Base-by-base conservation (phyloP, 2,113 vertebrate species). In the Caracal caracal region DNA sequence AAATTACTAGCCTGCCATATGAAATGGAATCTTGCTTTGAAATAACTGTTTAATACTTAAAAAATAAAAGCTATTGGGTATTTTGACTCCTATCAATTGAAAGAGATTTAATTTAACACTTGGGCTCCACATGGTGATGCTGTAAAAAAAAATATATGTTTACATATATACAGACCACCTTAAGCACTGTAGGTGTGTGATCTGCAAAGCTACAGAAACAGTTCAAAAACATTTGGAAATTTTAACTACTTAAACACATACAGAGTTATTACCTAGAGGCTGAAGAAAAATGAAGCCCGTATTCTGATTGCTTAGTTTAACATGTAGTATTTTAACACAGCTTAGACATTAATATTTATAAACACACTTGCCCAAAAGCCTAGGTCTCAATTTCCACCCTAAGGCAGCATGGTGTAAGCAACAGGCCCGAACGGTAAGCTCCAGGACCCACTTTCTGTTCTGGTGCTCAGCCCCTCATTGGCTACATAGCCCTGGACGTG, bases 181-280 rank as follows among this genome's bases (percentile, higher is more conserved):
- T 30, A 43, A 35, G 51, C 76, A 49, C 53, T 6, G 26, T 12
- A 84, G 33, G 84, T 43, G 35, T 3, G 0, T 40, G 47, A 70
- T 79, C n/a, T 84, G 40, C 63, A 82, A 91, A 66, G 79, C 68
- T 61, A 40, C 11, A 88, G 37, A 88, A 89, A 87, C 30, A 63
- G 63, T 68, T 89, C 47, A 83, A 40, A 35, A 93, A n/a, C 43
- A 35, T 37, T 11, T 19, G 5, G 82, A 78, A 73, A 82, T 26
- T 88, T 30, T 61, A 68, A 28, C 68, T 68, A 78, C 33, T 88
- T 43, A 71, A 53, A 56, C 19, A 65, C 2, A 7, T 11, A 35
- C 11, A 0, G 6, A 87, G 53, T 65, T 56, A 40, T 43, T 79
- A 49, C 40, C 75, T 17, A 75, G 53, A 84, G 75, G 81, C 17